Evolutionary conservation across 2,113 vertebrate genomes (phyloP), one percentile per base, ranked within the genome.

Genomic region (Parus major): DNA sequence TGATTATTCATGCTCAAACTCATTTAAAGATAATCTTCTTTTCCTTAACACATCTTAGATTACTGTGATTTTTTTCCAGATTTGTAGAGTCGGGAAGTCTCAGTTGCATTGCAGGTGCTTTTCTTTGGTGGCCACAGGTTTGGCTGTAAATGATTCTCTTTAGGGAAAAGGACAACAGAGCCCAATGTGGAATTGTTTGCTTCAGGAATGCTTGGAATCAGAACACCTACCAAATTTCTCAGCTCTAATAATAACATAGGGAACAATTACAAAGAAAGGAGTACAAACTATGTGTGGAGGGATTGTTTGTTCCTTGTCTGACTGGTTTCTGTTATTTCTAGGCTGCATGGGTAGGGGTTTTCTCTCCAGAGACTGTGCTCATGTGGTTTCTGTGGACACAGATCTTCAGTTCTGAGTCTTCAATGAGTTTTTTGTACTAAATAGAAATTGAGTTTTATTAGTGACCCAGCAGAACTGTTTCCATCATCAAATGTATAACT

Each of bases 111-210:
- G 57, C 27, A 16, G 28, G 3, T 79, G 21, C 35, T 82, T 82
- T 39, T 44, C 25, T 68, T 66, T 66, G 49, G n/a, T 10, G 44
- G 28, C 31, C 27, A 56, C 35, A 78, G 27, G 8, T 15, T 65
- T 73, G 46, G 7, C 33, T 56, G 15, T 39, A 65, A 87, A 64
- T 1, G 0, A 16, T 52, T 83, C 24, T 72, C 31, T 85, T 69
- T 18, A 76, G 27, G 31, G 52, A 77, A 76, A 50, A 7, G 0
- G 6, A 21, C 29, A 82, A 7, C 15, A 68, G 14, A 82, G 35
- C 17, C 8, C 47, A 57, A 0, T 31, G 21, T 39, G 44, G 27
- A 5, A 2, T 19, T 70, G 6, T 19, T 81, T 12, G 8, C 29
- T 55, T 29, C 33, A 44, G 57, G 23, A 76, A 52, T 12, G 10